These are phyloP conservation scores for Dicrurus megarhynchus DNA, from an alignment of 2,113 vertebrate species.

Conservation along the genomic window DNA sequence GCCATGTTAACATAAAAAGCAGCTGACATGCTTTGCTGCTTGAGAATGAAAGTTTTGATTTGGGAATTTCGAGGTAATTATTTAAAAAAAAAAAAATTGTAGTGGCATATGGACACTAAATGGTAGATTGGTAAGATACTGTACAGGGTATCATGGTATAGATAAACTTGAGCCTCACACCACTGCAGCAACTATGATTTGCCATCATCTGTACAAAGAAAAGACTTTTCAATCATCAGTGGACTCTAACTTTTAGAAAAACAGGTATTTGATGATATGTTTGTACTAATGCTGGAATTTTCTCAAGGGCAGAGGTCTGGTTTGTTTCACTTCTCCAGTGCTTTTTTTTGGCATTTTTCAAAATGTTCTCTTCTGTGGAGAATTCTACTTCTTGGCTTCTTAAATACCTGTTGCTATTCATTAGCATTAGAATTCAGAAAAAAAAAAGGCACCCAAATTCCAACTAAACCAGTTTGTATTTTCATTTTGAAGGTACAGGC, in stretches of 20 bases:
- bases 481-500: not conserved
- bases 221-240: not conserved
- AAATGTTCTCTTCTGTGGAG: not conserved
- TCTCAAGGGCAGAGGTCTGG: not conserved
- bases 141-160: not conserved
- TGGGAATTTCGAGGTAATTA: not conserved
- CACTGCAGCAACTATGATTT: not conserved
- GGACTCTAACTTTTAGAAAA: not conserved
- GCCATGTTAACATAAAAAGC: not conserved
- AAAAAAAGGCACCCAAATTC: not conserved
- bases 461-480: not conserved
- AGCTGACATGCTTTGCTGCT: not conserved
- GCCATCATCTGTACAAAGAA: not conserved
- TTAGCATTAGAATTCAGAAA: not conserved
- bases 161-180: not conserved
- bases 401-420: not conserved
- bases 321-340: not conserved
- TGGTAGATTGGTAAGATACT: not conserved
- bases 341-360: not conserved
- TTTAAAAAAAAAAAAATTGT: not conserved
- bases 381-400: not conserved
- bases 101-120: not conserved
- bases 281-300: not conserved
- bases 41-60: not conserved
- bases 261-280: rapidly evolving